A percentile compares a stretch with the other conserved stretches of the same genome.
Evolutionary conservation across 1,140 invertebrate species (phyloP).

Genomic region (Aplysia californica): DNA sequence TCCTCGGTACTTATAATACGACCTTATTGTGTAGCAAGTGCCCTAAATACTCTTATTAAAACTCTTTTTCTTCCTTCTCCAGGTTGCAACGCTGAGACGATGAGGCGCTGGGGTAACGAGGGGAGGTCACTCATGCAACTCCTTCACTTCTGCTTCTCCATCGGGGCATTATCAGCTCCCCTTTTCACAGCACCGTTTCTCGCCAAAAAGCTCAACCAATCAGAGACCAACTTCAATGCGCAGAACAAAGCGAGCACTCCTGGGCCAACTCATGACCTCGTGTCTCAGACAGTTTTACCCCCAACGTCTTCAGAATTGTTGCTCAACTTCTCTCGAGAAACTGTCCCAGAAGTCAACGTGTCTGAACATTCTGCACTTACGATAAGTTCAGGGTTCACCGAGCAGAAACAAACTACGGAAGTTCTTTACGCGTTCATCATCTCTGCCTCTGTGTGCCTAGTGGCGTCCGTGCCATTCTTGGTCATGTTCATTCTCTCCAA

Average conservation of each 20-base stretch:
- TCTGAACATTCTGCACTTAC: too few species aligned
- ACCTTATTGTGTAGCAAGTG: too few species aligned
- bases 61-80: constrained; percentile 23
- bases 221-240: background rate
- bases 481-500: background rate
- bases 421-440: constrained; percentile 29
- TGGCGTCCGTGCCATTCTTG: constrained; percentile 10
- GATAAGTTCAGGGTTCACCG: too few species aligned
- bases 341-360: too few species aligned
- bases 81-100: constrained; percentile 68
- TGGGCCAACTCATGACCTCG: background rate
- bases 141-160: constrained; percentile 43
- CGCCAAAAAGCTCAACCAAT: constrained; percentile 6
- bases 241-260: background rate
- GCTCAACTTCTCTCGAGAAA: too few species aligned
- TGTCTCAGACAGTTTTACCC: too few species aligned
- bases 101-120: constrained; percentile 68
- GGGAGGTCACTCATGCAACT: constrained; percentile 45
- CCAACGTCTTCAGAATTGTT: too few species aligned
- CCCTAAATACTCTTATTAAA: too few species aligned
- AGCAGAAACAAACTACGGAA: constrained; percentile 1
- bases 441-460: constrained; percentile 8
- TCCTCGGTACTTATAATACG: too few species aligned
- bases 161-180: constrained; percentile 43
- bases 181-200: constrained; percentile 44